A percentile compares a stretch with the other conserved stretches of the same genome.
Evolutionary conservation across 2,113 vertebrate species (phyloP).

Genomic region (Trachemys scripta): DNA sequence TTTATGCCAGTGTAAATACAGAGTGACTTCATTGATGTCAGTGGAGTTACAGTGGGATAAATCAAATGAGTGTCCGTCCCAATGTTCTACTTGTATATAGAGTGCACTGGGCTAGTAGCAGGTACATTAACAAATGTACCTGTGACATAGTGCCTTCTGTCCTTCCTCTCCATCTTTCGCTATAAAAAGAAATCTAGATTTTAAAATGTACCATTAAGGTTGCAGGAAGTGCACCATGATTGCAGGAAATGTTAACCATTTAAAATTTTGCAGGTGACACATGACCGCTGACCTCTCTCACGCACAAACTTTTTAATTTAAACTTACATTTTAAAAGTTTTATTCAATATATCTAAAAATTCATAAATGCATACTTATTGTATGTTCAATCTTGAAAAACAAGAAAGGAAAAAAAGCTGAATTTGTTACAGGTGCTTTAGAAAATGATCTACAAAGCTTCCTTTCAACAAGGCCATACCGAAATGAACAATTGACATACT

Average conservation of each 20-base stretch:
- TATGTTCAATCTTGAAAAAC: not conserved
- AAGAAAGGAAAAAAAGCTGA: not conserved
- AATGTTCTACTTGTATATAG: not conserved
- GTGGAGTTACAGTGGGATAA: not conserved
- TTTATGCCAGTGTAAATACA: not conserved
- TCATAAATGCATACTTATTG: not conserved
- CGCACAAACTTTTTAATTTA: not conserved
- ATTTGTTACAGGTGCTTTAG: constrained; percentile 5
- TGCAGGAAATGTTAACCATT: not conserved
- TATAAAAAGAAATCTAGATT: not conserved
- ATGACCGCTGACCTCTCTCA: not conserved
- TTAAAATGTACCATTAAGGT: not conserved
- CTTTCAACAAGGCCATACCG: not conserved
- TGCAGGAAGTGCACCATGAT: not conserved
- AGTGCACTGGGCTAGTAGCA: not conserved
- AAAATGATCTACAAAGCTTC: not conserved
- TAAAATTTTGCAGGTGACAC: not conserved
- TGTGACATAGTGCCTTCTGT: not conserved
- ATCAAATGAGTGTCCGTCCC: not conserved
- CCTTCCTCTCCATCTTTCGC: not conserved
- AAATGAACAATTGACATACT: fast-evolving
- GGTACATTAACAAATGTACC: not conserved
- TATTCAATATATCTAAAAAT: constrained; percentile 34
- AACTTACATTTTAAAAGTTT: constrained; percentile 19
- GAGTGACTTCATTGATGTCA: not conserved